Conservation (phyloP, 1,140 invertebrate genomes). For the Arion vulgaris region DNA sequence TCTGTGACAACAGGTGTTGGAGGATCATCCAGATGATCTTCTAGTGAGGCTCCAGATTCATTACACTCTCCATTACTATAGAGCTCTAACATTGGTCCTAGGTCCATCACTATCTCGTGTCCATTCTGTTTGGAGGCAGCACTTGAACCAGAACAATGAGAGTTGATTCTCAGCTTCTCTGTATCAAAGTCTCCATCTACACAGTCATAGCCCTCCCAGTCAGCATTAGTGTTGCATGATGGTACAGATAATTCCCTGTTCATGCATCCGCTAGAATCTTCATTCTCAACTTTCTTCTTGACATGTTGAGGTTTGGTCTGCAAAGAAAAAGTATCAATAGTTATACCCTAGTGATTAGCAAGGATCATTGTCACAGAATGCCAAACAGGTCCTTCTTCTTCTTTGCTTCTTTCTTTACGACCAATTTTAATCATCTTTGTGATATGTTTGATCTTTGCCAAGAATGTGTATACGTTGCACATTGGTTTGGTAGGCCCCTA, state of each 20-base stretch:
- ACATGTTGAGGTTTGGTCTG: constrained; percentile 41
- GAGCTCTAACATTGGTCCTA: constrained; percentile 31
- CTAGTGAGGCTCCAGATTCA: not conserved
- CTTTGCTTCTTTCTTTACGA: no score
- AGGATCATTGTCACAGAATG: no score
- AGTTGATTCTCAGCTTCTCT: constrained; percentile 4
- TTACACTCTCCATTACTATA: constrained; percentile 27
- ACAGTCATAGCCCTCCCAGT: constrained; percentile 34
- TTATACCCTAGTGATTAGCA: no score
- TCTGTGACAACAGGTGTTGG: constrained; percentile 24
- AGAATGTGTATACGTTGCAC: no score
- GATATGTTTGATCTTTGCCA: no score
- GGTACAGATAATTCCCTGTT: not conserved
- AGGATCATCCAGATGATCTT: constrained; percentile 10
- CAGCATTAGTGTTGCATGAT: not conserved
- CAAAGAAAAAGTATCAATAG: constrained; percentile 11
- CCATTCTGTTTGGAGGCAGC: constrained; percentile 4
- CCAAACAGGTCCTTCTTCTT: no score
- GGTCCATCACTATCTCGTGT: constrained; percentile 28
- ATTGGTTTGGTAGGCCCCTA: no score
- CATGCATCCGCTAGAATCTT: not conserved
- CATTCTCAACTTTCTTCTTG: constrained; percentile 31
- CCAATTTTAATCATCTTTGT: no score
- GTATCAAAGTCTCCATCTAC: constrained; percentile 23
- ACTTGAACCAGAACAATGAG: not conserved